Base-by-base conservation (phyloP, 2,113 vertebrate species). In the Myxocyprinus asiaticus region DNA sequence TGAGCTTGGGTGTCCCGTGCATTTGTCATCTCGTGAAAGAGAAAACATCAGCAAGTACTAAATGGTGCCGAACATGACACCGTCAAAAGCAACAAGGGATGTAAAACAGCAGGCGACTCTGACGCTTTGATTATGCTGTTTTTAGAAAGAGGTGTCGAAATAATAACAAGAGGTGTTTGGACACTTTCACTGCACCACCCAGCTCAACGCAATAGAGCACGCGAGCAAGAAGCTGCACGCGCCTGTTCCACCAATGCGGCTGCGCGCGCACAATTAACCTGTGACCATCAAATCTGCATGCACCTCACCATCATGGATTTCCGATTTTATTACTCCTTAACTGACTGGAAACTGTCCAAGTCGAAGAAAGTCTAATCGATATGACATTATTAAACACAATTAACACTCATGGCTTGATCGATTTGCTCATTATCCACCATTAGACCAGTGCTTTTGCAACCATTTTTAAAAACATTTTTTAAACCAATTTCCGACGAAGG, bases 11-110 rank as follows among this genome's bases (percentile, higher is more conserved):
- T 33, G 56, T 66, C 79, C 74, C 17, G 58, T 86, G 55, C 65
- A 85, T 88, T 87, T 88, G 82, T 86, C 82, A 85, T 82, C 72
- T 63, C 70, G 51, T 68, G 73, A 78, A 65, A 78, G 79, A 83
- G 65, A 81, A 81, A 83, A 81, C 81, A 82, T 79, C 82, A 85
- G 84, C 83, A 84, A 80, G 85, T 84, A 87, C 69, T 82, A 77
- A 86, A 82, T 69, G 85, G 51, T 1, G 79, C 69, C 48, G 62
- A 83, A 82, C 64, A 77, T 61, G 65, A 82, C 78, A 70, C 71
- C 81, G 74, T 79, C 82, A 81, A 83, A 82, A 78, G 81, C 82
- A 80, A 71, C 66, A 64, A 63, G 84, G 67, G 74, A 76, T 83
- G 76, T 80, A 79, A 82, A 81, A 22, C 69, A 77, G 79, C 69